Base-by-base conservation (phyloP, 2,888 invertebrate species). In the Drosophila pseudotalamancana region DNA sequence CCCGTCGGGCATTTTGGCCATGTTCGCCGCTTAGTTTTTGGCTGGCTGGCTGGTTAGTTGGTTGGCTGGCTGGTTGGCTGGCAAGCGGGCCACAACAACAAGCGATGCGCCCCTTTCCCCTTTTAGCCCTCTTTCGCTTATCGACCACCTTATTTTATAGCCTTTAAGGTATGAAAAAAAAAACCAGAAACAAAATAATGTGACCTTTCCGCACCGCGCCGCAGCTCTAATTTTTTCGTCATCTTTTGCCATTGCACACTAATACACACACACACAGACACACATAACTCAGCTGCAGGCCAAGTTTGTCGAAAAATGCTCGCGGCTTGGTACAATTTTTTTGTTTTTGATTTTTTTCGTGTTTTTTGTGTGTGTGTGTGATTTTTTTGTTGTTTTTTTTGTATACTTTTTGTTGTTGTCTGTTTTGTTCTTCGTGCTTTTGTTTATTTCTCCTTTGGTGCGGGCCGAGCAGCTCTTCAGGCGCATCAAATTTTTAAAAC, bases 401-500 rank as follows among this genome's bases (percentile, higher is more conserved):
- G 62, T 50, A 48, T 48, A 51, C 49, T 51, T 6, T 18, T 35
- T 48, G 21, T 12, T 43, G 14, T 53, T 43, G 51, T 71, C 29
- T 69, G 49, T 76, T 78, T 71, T 66, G 67, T 66, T 77, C 77
- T 84, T 77, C 74, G 63, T 85, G 79, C 86, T 84, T 83, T 84
- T 87, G 83, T 84, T 84, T 84, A 84, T 84, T 84, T 69, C 86
- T 87, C 68, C 80, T 87, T 78, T 86, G 74, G 75, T 76, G 59
- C 54, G 49, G 51, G 49, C 62, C 51, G 40, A 60, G 63, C 57
- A 78, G 65, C 79, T 87, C 83, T 83, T 82, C 85, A 85, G 83
- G 83, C 83, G 73, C 76, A 85, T 82, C 78, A 83, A 85, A 86
- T 82, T 85, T 77, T 82, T 80, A 87, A 84, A 87, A 83, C 82